Conservation (phyloP, 2,113 vertebrate species). For the Ptychochromis oligacanthus region DNA sequence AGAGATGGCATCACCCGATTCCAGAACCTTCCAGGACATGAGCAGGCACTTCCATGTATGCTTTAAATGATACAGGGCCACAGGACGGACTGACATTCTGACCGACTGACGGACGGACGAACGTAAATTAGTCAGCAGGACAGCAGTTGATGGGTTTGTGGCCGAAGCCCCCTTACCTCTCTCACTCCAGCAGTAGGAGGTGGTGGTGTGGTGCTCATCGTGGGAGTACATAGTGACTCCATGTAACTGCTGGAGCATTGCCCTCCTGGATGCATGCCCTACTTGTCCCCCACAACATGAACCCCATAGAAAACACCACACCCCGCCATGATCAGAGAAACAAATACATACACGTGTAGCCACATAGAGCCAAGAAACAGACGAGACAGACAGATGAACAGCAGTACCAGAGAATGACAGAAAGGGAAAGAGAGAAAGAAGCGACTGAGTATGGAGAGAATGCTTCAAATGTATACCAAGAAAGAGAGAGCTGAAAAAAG, state of each 20-base stretch:
- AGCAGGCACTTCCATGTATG: slow-evolving; percentile 18
- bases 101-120: slow-evolving; percentile 48
- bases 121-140: slow-evolving; percentile 50
- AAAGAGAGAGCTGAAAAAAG: slow-evolving; percentile 20
- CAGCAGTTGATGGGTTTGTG: slow-evolving; percentile 45
- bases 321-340: slow-evolving; percentile 24
- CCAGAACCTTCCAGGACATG: background rate
- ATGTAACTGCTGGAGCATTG: slow-evolving; percentile 89
- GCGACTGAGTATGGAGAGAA: slow-evolving; percentile 61
- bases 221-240: slow-evolving; percentile 89
- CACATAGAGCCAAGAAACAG: slow-evolving; percentile 26
- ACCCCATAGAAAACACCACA: slow-evolving; percentile 67
- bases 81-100: slow-evolving; percentile 60
- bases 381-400: slow-evolving; percentile 68
- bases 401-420: slow-evolving; percentile 67
- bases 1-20: background rate
- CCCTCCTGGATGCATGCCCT: slow-evolving; percentile 86
- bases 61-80: slow-evolving; percentile 55
- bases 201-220: slow-evolving; percentile 77
- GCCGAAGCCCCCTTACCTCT: slow-evolving; percentile 83
- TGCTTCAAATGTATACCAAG: slow-evolving; percentile 49
- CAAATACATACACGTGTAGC: slow-evolving; percentile 8
- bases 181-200: slow-evolving; percentile 79
- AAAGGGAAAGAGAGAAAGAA: slow-evolving; percentile 65
- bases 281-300: slow-evolving; percentile 76